phyloP scores from a whole-genome alignment of 1,140 invertebrate species.

The Colletes gigas region DNA sequence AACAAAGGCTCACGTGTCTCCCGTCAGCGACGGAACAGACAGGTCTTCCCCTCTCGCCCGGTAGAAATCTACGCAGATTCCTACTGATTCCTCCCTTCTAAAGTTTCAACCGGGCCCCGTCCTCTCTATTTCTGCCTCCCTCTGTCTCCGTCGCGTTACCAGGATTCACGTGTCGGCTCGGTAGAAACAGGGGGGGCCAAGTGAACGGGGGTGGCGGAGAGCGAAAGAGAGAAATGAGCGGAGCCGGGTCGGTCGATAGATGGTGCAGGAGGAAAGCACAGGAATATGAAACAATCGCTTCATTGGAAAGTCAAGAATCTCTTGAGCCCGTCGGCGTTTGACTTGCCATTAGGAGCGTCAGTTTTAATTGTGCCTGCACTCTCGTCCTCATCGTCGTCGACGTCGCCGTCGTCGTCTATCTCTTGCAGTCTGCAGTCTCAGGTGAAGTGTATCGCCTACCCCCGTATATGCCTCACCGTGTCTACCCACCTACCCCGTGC shows the following conservation, averaged over 20 bases:
- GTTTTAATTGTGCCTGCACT: conserved; percentile 81
- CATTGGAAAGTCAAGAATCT: conserved; percentile 82
- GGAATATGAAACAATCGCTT: conserved; percentile 82
- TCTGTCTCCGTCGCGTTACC: conserved; percentile 58
- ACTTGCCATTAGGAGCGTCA: conserved; percentile 82
- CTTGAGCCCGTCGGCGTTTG: conserved; percentile 81
- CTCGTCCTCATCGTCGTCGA: conserved; percentile 66
- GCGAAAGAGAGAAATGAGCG: conserved; percentile 46
- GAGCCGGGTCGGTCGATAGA: conserved; percentile 53
- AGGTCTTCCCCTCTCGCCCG: conserved; percentile 1
- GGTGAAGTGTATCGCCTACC: conserved; percentile 80
- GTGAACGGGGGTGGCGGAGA: conserved; percentile 45
- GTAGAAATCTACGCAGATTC: conserved; percentile 53
- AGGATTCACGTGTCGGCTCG: conserved; percentile 64
- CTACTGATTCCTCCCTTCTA: conserved; percentile 51
- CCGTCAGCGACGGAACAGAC: too few relatives aligned
- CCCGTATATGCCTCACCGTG: conserved; percentile 72
- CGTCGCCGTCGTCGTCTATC: conserved; percentile 70
- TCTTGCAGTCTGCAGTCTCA: conserved; percentile 77
- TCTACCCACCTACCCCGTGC: conserved; percentile 74
- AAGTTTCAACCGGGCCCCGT: conserved; percentile 51
- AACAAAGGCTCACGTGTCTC: too few relatives aligned
- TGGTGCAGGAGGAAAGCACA: conserved; percentile 69
- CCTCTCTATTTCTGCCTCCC: conserved; percentile 44
- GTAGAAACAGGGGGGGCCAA: conserved; percentile 57